Conservation (phyloP, 1,140 invertebrate genomes). For the Pogonognathellus flavescens region DNA sequence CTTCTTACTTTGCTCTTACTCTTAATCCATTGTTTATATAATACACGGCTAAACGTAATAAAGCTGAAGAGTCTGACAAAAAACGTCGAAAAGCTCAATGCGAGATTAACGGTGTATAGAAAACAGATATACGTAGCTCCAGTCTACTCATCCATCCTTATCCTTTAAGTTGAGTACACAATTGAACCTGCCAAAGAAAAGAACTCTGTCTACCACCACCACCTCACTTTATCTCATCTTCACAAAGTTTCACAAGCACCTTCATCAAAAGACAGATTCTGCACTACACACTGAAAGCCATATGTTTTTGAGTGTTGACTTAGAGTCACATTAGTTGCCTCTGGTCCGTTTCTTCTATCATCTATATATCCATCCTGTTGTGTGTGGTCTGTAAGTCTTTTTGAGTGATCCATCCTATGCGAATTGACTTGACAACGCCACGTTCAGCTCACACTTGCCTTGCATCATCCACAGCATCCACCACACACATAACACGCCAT, state of each 20-base stretch:
- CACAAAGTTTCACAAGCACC: slow-evolving; percentile 44
- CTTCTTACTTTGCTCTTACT: not conserved
- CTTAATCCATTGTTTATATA: slow-evolving; percentile 10
- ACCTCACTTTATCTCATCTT: slow-evolving; percentile 43
- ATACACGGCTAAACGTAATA: slow-evolving; percentile 4
- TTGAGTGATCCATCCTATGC: slow-evolving; percentile 13
- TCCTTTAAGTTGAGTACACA: slow-evolving; percentile 40
- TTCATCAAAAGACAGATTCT: slow-evolving; percentile 42
- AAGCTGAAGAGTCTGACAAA: not conserved
- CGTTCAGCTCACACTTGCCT: not conserved
- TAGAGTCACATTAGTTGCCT: not conserved
- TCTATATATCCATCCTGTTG: not conserved
- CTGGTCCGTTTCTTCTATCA: not conserved
- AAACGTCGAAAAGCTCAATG: not conserved
- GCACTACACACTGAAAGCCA: slow-evolving; percentile 8
- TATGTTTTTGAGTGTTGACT: slow-evolving; percentile 45
- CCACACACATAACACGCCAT: too few species aligned
- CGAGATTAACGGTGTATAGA: not conserved
- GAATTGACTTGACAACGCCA: not conserved
- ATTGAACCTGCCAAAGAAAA: slow-evolving; percentile 40
- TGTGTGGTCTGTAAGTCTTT: slow-evolving; percentile 18
- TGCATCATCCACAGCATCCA: not conserved
- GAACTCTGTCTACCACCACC: slow-evolving; percentile 6
- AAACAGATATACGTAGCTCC: not conserved
- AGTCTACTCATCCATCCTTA: slow-evolving; percentile 40